These are phyloP conservation scores for Otis tarda DNA, from an alignment of 2,113 vertebrate genomes.

Conservation along the genomic window DNA sequence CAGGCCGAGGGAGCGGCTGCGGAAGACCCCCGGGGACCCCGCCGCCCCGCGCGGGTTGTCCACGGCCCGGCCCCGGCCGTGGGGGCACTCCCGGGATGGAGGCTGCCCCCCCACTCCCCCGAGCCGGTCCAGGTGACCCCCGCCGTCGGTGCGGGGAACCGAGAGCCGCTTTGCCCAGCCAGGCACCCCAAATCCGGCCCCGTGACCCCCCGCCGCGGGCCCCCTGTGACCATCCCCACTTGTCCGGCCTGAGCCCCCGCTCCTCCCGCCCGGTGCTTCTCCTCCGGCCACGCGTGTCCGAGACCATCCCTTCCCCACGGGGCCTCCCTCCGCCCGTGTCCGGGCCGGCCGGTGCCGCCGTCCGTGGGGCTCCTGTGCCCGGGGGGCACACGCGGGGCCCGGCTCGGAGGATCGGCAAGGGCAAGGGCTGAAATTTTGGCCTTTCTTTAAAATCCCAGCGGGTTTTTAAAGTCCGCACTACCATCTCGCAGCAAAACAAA, in stretches of 20 bases:
- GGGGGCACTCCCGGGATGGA: background rate
- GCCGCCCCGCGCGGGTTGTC: background rate
- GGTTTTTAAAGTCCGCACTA: accelerated
- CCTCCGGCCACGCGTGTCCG: background rate
- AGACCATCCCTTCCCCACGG: background rate
- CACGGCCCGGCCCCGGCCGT: background rate
- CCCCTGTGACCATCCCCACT: accelerated
- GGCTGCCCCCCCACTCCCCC: background rate
- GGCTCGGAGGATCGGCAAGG: background rate
- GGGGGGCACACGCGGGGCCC: accelerated
- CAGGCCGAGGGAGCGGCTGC: background rate
- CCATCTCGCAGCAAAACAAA: background rate
- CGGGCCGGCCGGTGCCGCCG: background rate
- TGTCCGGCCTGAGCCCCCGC: background rate
- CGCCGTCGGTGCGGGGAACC: no score
- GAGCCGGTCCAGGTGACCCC: background rate
- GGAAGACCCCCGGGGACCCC: no score
- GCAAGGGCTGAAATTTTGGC: background rate
- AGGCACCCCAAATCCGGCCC: background rate
- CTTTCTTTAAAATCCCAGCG: background rate
- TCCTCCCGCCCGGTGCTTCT: background rate
- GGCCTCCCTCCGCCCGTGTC: background rate
- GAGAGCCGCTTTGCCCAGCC: no score
- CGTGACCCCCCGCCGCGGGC: no score
- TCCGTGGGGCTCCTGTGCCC: background rate